Evolutionary conservation across 1,140 invertebrate genomes (phyloP).

Genomic region (Drosophila nigromelanica): DNA sequence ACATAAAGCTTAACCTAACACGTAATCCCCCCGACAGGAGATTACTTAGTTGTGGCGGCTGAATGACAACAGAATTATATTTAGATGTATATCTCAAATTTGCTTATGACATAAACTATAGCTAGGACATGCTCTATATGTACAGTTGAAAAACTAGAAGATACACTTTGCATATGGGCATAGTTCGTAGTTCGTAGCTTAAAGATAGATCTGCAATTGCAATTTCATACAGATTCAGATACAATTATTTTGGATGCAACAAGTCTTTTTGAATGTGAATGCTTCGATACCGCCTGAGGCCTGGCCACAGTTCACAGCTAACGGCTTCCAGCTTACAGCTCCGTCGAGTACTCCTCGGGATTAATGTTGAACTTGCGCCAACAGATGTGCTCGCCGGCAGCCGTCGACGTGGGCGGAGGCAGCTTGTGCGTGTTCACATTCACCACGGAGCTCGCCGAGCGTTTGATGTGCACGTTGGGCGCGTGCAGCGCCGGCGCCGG

Average conservation of each 20-base stretch:
- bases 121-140: slow-evolving; percentile 49
- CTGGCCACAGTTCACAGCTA: slow-evolving; percentile 42
- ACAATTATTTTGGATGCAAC: slow-evolving; percentile 80
- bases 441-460: slow-evolving; percentile 73
- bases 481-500: slow-evolving; percentile 23
- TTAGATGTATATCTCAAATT: slow-evolving; percentile 17
- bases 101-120: slow-evolving; percentile 43
- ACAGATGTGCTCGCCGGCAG: slow-evolving; percentile 77
- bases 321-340: slow-evolving; percentile 62
- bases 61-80: slow-evolving; percentile 71
- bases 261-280: slow-evolving; percentile 82
- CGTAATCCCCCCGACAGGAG: neutral
- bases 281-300: slow-evolving; percentile 47
- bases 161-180: slow-evolving; percentile 73
- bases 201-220: slow-evolving; percentile 48
- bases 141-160: slow-evolving; percentile 74
- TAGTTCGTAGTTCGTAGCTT: slow-evolving; percentile 65
- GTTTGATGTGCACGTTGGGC: slow-evolving; percentile 61
- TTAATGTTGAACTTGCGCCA: slow-evolving; percentile 83
- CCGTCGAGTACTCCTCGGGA: slow-evolving; percentile 81
- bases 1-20: slow-evolving; percentile 32
- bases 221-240: slow-evolving; percentile 66
- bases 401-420: slow-evolving; percentile 59
- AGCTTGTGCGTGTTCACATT: slow-evolving; percentile 67
- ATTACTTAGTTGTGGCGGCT: slow-evolving; percentile 24